Evolutionary conservation across 2,888 invertebrate species (phyloP).

Genomic region (Cenopis cana): DNA sequence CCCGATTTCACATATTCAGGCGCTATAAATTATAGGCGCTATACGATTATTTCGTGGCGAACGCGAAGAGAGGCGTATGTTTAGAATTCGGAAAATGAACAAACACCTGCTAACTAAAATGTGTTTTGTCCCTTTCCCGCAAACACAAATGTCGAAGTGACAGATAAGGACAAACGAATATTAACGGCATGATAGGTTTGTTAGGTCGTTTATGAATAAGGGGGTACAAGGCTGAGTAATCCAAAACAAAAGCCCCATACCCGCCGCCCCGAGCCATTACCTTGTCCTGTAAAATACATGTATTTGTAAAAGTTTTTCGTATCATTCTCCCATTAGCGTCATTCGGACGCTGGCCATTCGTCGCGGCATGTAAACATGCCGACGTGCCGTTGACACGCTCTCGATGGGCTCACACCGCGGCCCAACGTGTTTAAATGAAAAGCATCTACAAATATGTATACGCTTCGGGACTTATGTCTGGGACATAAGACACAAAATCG

Average conservation of each 20-base stretch:
- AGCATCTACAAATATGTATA: not conserved
- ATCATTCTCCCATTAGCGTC: conserved; percentile 42
- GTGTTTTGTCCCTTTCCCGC: too few species aligned
- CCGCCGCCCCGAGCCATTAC: too few species aligned
- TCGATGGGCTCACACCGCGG: conserved; percentile 53
- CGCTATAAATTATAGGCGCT: too few species aligned
- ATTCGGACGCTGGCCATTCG: conserved; percentile 30
- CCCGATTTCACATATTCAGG: not conserved
- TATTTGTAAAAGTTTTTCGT: conserved; percentile 31
- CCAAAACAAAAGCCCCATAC: not conserved
- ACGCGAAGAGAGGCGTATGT: too few species aligned
- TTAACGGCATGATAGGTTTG: too few species aligned
- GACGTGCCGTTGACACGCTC: conserved; percentile 67
- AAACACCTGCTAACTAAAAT: too few species aligned
- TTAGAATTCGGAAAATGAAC: too few species aligned
- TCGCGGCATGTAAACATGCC: conserved; percentile 56
- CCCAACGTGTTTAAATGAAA: conserved; percentile 9
- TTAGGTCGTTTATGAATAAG: too few species aligned
- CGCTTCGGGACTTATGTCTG: not conserved
- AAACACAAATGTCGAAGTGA: too few species aligned
- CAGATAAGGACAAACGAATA: too few species aligned
- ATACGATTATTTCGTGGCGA: too few species aligned
- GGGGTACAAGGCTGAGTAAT: not conserved
- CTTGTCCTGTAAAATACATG: not conserved
- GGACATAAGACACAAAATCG: conserved; percentile 1